phyloP scores from a whole-genome alignment of 2,113 vertebrate genomes.

The Mastomys coucha region DNA sequence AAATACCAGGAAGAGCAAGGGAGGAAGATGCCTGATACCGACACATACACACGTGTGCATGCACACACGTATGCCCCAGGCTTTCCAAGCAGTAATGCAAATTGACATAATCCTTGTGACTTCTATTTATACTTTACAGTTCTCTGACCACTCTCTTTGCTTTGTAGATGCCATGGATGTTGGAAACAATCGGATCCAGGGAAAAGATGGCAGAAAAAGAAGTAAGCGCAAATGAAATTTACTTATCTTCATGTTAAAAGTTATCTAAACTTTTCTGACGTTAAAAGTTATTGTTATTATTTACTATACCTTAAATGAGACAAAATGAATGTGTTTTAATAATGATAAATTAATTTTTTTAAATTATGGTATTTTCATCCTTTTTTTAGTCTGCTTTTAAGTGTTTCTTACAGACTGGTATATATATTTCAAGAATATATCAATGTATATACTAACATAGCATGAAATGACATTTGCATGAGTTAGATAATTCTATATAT shows the following conservation, averaged over 20 bases:
- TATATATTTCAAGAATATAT: constrained; percentile 12
- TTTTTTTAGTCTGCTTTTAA: constrained; percentile 52
- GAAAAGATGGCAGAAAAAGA: neutral
- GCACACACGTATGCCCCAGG: neutral
- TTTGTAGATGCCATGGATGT: constrained; percentile 45
- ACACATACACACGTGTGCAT: neutral
- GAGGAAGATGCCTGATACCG: neutral
- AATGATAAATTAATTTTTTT: neutral
- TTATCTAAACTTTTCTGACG: constrained; percentile 20
- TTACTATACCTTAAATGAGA: neutral
- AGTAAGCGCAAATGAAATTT: constrained; percentile 67
- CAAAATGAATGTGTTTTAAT: constrained; percentile 24
- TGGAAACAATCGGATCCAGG: neutral
- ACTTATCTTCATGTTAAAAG: constrained; percentile 40
- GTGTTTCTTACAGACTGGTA: neutral
- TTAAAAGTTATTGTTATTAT: neutral
- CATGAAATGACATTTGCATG: constrained; percentile 17
- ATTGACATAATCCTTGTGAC: neutral
- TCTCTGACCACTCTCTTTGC: constrained; percentile 59
- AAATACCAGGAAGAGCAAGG: neutral
- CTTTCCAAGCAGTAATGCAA: neutral
- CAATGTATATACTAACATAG: neutral
- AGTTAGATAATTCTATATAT: neutral
- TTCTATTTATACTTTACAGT: neutral
- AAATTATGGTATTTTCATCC: neutral